Conservation (phyloP, 92 coral and sea anemone species). For the Phymanthus crucifer region DNA sequence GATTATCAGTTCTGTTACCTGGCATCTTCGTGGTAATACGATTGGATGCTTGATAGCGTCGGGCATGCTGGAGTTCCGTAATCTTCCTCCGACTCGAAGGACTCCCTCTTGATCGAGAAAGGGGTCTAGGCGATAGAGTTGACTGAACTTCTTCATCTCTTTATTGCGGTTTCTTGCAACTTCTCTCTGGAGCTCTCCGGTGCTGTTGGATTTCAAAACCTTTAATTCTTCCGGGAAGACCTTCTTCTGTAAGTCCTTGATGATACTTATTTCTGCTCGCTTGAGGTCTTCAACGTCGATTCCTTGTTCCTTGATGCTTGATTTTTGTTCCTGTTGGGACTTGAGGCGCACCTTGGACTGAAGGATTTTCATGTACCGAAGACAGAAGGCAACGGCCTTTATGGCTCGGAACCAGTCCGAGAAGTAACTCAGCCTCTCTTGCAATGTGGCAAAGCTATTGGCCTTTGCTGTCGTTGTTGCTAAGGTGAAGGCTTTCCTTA, state of each 20-base stretch:
- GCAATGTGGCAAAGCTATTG: background rate
- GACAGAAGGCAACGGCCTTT: background rate
- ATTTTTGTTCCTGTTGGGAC: background rate
- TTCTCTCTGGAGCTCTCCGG: background rate
- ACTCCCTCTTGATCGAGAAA: background rate
- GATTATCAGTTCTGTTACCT: background rate
- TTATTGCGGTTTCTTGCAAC: background rate
- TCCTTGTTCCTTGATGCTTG: background rate
- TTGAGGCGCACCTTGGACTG: background rate
- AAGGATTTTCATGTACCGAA: background rate
- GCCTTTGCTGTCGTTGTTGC: too few relatives aligned
- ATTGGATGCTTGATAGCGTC: background rate
- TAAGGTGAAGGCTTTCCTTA: too few relatives aligned
- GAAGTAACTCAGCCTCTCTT: background rate
- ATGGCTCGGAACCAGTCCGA: background rate
- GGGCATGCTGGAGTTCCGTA: background rate
- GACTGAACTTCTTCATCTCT: background rate
- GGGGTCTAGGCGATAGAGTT: background rate
- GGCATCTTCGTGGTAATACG: background rate
- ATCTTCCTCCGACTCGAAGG: background rate
- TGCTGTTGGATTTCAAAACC: background rate
- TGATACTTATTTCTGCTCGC: background rate
- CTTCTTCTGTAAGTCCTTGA: background rate
- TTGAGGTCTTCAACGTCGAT: background rate
- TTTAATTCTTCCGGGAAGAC: background rate